Evolutionary conservation across 2,113 vertebrate species (phyloP), one percentile per base, ranked within the genome.

Genomic region (Dromas ardeola): DNA sequence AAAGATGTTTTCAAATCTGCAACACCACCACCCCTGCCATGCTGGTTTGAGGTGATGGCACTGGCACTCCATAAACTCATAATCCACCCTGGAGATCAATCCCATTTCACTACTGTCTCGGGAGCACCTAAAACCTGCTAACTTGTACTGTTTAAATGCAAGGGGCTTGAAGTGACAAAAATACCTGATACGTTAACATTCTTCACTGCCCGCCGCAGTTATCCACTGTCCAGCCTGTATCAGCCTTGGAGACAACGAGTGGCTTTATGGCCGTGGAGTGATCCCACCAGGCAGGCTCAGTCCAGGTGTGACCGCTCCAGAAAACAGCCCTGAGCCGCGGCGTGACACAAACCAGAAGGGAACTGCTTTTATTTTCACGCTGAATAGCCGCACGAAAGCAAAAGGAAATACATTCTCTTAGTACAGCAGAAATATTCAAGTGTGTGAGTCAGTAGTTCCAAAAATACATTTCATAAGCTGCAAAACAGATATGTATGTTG

Each of bases 381-480:
- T 93, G 88, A 96, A 94, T 92, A 92, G 97, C 82, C 83, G 92
- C 96, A 95, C 73, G 96, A 95, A 96, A 95, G 95, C 90, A 91
- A 97, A 96, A 98, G 94, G 96, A 95, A 96, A 97, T 83, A 53
- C 53, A 42, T 96, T 93, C 95, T 77, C 95, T 95, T 86, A 96
- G 96, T 94, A 92, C 84, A 94, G 98, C 97, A 98, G 90, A 96
- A 98, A 98, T 40, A 70, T 94, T 96, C 96, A 63, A 88, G 71
- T 55, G 93, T 89, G 96, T 81, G 94, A 98, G 98, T 98, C 98
- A 98, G 71, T 90, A 96, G 96, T 97, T 98, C 97, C 98, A 98
- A 98, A 98, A 98, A 98, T 98, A 98, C 95, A 89, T 95, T 91
- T 84, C 93, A 77, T 91, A 95, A 97, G 95, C 95, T 95, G 96